Conservation (phyloP, 2,113 vertebrate genomes). For the Tragulus kanchil region DNA sequence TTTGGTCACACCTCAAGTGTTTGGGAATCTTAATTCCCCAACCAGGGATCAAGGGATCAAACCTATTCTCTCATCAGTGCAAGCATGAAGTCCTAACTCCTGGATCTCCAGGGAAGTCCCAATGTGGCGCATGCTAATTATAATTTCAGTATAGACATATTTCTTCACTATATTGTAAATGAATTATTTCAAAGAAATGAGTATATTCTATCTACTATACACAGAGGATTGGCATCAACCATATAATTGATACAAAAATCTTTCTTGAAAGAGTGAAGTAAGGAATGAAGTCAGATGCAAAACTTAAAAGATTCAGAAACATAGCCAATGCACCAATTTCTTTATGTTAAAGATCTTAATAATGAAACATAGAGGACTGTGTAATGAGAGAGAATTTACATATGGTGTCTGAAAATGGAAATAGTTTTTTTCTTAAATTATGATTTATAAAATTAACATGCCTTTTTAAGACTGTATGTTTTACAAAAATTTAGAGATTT, state of each 20-base stretch:
- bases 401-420: not conserved
- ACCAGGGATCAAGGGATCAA: not conserved
- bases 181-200: constrained; percentile 35
- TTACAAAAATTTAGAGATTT: not conserved
- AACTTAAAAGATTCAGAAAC: not conserved
- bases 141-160: not conserved
- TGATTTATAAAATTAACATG: not conserved
- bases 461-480: not conserved
- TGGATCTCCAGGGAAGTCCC: not conserved
- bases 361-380: not conserved
- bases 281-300: not conserved
- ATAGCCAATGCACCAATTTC: not conserved
- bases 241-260: not conserved
- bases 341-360: not conserved
- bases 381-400: not conserved
- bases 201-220: not conserved
- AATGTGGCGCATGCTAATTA: not conserved
- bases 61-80: not conserved
- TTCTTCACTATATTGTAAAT: not conserved
- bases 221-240: not conserved
- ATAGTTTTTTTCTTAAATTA: not conserved
- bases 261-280: not conserved
- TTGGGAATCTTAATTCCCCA: not conserved
- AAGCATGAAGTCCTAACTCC: not conserved
- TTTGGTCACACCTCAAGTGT: not conserved